Base-by-base conservation (phyloP, 2,888 invertebrate species). In the Cryptosula pallasiana region DNA sequence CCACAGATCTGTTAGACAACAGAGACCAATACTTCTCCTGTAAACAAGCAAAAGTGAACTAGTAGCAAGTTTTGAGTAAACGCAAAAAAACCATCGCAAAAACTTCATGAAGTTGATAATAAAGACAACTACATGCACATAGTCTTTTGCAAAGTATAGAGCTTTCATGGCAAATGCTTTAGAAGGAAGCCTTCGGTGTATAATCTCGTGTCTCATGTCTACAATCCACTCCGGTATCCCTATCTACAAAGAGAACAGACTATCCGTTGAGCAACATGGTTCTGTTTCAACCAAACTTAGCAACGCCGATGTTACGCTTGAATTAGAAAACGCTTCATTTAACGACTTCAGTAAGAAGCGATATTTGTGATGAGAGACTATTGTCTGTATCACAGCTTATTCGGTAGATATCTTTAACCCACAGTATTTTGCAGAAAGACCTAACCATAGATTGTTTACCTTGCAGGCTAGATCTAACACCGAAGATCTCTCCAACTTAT, bases 221-320 rank as follows among this genome's bases (percentile, higher is more conserved):
- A 63, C 63, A 13, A 63, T 27, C 63, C 63, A 63, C 3, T 32
- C 63, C 13, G 63, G 63, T 20, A 63, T 63, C 32, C 63, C 63
- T 29, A 63, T 63, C 63, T 63, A 27, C 16, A 25, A 34, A 63
- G 9, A 57, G 9, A 13, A 45, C 16, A 45, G 45, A 45, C 16
- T 9, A 16, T 16, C 9, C 16, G 9, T 13, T 45, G 45, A 16
- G 16, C 9, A 45, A 45, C 9, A 45, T 45, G 45, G 45, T 45
- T 9, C 20, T 13, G 45, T 45, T 45, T 45, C 9, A 20, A 45
- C 45, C 45, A 45, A n/a, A n/a, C n/a, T n/a, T n/a, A n/a, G n/a
- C n/a, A n/a, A n/a, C n/a, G n/a, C n/a, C n/a, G n/a, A n/a, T n/a
- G n/a, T n/a, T n/a, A n/a, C n/a, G n/a, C n/a, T n/a, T n/a, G n/a